Percentiles rank a stretch among this genome's conserved stretches.
Conservation (phyloP, 2,888 invertebrate species). For the Noctua fimbriata region DNA sequence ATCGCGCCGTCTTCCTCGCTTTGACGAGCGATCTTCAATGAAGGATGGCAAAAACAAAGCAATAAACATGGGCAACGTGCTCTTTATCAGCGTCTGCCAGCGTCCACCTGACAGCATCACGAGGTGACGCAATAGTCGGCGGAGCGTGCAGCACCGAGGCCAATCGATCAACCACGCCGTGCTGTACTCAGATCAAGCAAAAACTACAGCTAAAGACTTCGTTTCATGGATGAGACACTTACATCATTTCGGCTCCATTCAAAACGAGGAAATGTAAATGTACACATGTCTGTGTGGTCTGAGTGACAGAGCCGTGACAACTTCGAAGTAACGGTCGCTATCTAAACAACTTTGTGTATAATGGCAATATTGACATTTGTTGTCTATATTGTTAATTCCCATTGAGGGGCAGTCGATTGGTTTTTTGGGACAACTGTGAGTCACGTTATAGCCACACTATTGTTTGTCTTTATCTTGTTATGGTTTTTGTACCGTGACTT, state of each 20-base stretch:
- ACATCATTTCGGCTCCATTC: conserved; percentile 30
- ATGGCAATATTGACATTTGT: conserved; percentile 57
- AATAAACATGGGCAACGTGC: conserved; percentile 63
- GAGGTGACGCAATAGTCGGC: conserved; percentile 70
- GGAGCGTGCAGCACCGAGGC: conserved; percentile 71
- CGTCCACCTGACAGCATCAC: conserved; percentile 64
- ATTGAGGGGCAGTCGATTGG: conserved; percentile 18
- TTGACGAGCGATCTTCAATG: conserved; percentile 51
- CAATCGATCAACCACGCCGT: conserved; percentile 70
- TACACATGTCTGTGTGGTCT: conserved; percentile 23
- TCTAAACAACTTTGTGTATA: conserved; percentile 43
- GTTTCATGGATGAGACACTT: conserved; percentile 52
- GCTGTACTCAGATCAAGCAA: conserved; percentile 61
- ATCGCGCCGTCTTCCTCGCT: conserved; percentile 19
- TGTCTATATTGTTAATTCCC: conserved; percentile 41
- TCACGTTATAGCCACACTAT: conserved; percentile 24
- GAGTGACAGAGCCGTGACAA: conserved; percentile 6
- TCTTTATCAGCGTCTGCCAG: conserved; percentile 58
- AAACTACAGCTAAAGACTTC: conserved; percentile 49
- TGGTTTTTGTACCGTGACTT: conserved; percentile 20
- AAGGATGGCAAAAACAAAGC: conserved; percentile 50
- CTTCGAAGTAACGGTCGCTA: conserved; percentile 24
- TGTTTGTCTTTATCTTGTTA: conserved; percentile 10
- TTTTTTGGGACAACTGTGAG: conserved; percentile 31
- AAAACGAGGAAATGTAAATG: conserved; percentile 35